Conservation (phyloP, 2,797 vertebrate genomes). For the Rhyacichthys aspro region DNA sequence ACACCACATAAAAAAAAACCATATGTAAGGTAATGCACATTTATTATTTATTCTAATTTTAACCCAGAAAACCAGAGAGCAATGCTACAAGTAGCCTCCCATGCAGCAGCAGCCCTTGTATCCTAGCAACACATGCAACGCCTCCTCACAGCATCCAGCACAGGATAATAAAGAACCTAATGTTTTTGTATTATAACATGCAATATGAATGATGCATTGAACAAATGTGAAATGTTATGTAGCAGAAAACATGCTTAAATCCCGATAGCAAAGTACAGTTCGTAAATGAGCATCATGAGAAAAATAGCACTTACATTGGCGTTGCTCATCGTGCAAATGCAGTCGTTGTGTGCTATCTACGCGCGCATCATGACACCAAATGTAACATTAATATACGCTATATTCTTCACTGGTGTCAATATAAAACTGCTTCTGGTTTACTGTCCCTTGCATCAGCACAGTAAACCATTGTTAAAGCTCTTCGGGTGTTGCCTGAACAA, state of each 20-base stretch:
- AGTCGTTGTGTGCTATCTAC: conserved; percentile 18
- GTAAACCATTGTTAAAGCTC: conserved; percentile 5
- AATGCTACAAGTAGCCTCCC: conserved; percentile 22
- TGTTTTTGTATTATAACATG: background rate
- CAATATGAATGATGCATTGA: background rate
- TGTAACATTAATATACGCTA: background rate
- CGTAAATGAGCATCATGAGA: background rate
- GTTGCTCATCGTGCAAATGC: conserved; percentile 62
- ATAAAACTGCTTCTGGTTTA: background rate
- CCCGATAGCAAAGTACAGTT: background rate
- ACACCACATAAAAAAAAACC: conserved; percentile 5
- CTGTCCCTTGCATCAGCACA: background rate
- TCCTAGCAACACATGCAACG: conserved; percentile 70
- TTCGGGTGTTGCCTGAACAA: conserved; percentile 6
- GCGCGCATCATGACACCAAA: conserved; percentile 9
- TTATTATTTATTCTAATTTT: background rate
- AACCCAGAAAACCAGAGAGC: conserved; percentile 1
- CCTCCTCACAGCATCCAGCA: conserved; percentile 44
- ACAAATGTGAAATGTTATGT: no score
- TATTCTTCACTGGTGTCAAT: background rate
- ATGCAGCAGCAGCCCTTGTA: no score
- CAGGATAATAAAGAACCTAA: conserved; percentile 13
- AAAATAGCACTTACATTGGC: conserved; percentile 55
- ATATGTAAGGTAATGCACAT: background rate
- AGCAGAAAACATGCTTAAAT: background rate